A percentile compares a stretch with the other conserved stretches of the same genome.
Evolutionary conservation across 2,888 invertebrate genomes (phyloP).

Genomic region (Drosophila acutilabella): DNA sequence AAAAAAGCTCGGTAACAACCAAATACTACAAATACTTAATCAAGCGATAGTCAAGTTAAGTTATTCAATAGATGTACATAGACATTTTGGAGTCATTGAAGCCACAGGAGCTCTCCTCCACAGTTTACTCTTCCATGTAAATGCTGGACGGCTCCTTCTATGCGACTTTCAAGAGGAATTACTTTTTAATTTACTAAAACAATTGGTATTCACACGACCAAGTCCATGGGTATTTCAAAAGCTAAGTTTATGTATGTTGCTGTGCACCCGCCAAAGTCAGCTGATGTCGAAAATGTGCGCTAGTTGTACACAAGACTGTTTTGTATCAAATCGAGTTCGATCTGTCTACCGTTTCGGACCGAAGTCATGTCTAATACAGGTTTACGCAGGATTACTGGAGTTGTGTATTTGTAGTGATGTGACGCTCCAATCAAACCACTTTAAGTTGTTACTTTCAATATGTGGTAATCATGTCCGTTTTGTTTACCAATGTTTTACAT

Average conservation of each 20-base stretch:
- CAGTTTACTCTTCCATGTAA: slow-evolving; percentile 51
- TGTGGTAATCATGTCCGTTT: slow-evolving; percentile 81
- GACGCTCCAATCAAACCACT: slow-evolving; percentile 61
- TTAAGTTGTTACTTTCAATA: slow-evolving; percentile 70
- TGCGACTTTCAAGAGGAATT: slow-evolving; percentile 44
- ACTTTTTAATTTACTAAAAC: slow-evolving; percentile 76
- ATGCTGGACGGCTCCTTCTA: background rate
- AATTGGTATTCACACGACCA: slow-evolving; percentile 80
- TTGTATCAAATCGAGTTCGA: slow-evolving; percentile 75
- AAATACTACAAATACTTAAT: slow-evolving; percentile 74
- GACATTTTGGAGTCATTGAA: slow-evolving; percentile 81
- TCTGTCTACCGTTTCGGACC: slow-evolving; percentile 78
- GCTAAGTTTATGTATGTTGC: slow-evolving; percentile 70
- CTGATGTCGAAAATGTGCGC: slow-evolving; percentile 66
- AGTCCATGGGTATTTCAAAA: slow-evolving; percentile 79
- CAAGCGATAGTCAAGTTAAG: slow-evolving; percentile 79
- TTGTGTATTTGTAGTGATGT: slow-evolving; percentile 74
- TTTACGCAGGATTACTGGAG: slow-evolving; percentile 81
- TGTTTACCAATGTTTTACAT: slow-evolving; percentile 74
- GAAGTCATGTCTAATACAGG: slow-evolving; percentile 81
- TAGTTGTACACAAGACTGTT: slow-evolving; percentile 66
- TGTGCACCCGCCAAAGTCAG: slow-evolving; percentile 47
- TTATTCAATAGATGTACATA: slow-evolving; percentile 77
- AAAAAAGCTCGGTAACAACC: slow-evolving; percentile 69
- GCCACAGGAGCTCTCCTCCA: slow-evolving; percentile 71